Evolutionary conservation across 2,888 invertebrate species (phyloP).

Genomic region (Chironomus tentans): DNA sequence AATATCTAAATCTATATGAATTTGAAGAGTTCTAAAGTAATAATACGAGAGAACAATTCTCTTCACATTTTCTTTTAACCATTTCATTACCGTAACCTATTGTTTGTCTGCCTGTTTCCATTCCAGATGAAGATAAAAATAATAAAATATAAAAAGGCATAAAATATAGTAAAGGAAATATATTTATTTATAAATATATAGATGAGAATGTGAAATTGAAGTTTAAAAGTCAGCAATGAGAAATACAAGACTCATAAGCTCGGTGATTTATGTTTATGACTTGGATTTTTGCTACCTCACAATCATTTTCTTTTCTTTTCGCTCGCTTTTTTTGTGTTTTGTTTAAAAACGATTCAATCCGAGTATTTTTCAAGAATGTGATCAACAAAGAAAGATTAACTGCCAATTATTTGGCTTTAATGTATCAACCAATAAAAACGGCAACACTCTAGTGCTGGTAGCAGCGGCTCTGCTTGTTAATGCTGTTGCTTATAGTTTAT

Average conservation of each 20-base stretch:
- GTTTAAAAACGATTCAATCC: background rate
- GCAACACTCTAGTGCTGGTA: background rate
- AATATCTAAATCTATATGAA: background rate
- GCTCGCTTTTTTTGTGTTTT: background rate
- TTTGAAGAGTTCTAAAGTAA: background rate
- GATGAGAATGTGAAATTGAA: background rate
- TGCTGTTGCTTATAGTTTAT: too few relatives aligned
- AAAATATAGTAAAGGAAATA: background rate
- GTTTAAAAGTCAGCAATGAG: background rate
- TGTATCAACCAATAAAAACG: background rate
- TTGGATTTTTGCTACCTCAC: conserved; percentile 8
- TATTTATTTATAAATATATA: background rate
- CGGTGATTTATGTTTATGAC: conserved; percentile 21
- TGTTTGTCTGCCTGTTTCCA: background rate
- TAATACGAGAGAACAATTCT: background rate
- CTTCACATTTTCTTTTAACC: background rate
- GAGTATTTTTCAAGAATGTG: background rate
- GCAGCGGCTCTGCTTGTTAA: too few relatives aligned
- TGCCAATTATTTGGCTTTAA: background rate
- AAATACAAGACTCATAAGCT: conserved; percentile 7
- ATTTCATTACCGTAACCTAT: background rate
- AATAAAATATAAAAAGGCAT: background rate
- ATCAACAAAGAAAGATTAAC: background rate
- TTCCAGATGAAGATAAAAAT: conserved; percentile 5
- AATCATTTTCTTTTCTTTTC: background rate